Percentiles rank a stretch among this genome's conserved stretches.
Conservation (phyloP, 2,888 invertebrate genomes). For the Standfussiana lucernea region DNA sequence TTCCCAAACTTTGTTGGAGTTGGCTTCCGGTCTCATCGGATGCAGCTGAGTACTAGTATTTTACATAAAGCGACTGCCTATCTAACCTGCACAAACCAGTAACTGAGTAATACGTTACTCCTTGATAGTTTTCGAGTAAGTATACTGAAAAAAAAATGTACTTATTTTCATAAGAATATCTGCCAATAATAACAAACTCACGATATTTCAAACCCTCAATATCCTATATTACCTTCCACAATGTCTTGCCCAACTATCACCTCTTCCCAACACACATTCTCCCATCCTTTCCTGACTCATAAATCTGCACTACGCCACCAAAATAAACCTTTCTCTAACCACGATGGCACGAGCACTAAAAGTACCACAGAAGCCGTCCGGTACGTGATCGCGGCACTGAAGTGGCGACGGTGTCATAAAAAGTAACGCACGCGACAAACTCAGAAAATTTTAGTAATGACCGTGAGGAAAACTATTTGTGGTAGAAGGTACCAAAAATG, state of each 20-base stretch:
- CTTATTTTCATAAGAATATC: too few species aligned
- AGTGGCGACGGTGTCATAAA: conserved; percentile 45
- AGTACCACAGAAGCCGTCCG: conserved; percentile 43
- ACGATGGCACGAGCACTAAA: conserved; percentile 49
- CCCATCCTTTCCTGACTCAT: conserved; percentile 15
- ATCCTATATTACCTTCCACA: background rate
- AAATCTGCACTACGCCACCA: conserved; percentile 41
- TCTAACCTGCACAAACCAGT: too few species aligned
- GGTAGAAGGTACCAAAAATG: background rate
- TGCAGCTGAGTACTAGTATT: too few species aligned
- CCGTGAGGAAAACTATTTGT: conserved; percentile 38
- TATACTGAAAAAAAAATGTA: too few species aligned
- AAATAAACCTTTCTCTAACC: conserved; percentile 52
- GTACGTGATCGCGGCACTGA: conserved; percentile 57
- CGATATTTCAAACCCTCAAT: too few species aligned
- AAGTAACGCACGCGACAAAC: conserved; percentile 49
- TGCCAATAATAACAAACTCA: too few species aligned
- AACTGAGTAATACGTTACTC: too few species aligned
- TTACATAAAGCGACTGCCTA: too few species aligned
- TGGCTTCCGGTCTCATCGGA: too few species aligned
- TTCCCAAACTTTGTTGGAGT: too few species aligned
- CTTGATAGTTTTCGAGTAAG: too few species aligned
- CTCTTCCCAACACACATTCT: background rate
- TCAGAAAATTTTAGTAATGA: conserved; percentile 39
- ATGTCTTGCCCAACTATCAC: background rate